Percentiles rank a stretch among this genome's conserved stretches.
phyloP scores from a whole-genome alignment of 2,113 vertebrate species.

The Notechis scutatus region DNA sequence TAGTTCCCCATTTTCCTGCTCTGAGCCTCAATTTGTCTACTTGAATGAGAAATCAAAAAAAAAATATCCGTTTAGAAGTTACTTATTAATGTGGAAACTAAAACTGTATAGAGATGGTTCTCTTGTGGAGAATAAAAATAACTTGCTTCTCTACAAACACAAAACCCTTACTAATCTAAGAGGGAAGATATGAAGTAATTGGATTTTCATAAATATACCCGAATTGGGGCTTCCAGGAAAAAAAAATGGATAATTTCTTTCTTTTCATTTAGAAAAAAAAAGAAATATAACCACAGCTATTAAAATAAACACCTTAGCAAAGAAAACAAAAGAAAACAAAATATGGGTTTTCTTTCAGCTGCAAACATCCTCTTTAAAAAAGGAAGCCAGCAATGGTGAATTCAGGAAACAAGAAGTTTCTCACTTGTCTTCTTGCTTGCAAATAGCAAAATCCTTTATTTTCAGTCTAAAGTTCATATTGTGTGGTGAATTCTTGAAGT shows the following conservation, averaged over 20 bases:
- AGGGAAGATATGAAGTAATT: conserved; percentile 54
- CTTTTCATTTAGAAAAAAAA: conserved; percentile 44
- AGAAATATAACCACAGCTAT: conserved; percentile 36
- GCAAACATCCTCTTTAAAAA: not conserved
- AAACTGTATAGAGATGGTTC: not conserved
- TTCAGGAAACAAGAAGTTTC: not conserved
- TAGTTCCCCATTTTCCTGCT: conserved; percentile 38
- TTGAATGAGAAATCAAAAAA: conserved; percentile 42
- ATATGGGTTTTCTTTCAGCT: conserved; percentile 37
- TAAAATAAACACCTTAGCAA: conserved; percentile 31
- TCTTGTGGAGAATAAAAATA: conserved; percentile 44
- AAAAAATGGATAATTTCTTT: conserved; percentile 45
- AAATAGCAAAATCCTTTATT: not conserved
- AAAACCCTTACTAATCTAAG: conserved; percentile 49
- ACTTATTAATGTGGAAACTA: conserved; percentile 58
- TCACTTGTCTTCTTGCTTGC: not conserved
- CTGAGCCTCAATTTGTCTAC: conserved; percentile 42
- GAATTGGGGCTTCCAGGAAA: conserved; percentile 51
- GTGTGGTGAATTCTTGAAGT: not conserved
- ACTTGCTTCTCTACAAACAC: conserved; percentile 32
- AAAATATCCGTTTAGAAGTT: conserved; percentile 46
- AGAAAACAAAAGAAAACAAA: conserved; percentile 30
- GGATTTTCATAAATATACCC: conserved; percentile 50
- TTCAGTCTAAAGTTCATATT: not conserved
- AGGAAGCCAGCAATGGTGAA: not conserved